Conservation (phyloP, 1,140 invertebrate species). For the Bombus waltoni region DNA sequence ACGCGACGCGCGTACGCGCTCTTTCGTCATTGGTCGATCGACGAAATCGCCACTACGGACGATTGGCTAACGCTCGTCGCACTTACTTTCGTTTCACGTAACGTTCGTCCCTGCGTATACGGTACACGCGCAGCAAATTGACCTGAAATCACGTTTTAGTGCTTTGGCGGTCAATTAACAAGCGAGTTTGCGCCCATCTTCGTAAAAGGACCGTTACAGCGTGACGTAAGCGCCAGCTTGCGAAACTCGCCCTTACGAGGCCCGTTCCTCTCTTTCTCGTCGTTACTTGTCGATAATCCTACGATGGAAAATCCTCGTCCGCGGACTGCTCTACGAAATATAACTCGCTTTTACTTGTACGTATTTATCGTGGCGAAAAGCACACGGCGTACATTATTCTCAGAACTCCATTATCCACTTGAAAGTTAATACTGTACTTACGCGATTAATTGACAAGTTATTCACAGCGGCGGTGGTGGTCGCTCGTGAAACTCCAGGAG, state of each 20-base stretch:
- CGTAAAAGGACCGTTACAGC: neutral
- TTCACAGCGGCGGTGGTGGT: too few species aligned
- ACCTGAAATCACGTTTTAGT: neutral
- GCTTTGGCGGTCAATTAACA: slow-evolving; percentile 16
- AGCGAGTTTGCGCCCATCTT: neutral
- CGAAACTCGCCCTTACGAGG: neutral
- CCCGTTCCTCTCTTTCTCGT: neutral
- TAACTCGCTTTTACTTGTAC: too few species aligned
- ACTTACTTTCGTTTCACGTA: slow-evolving; percentile 44
- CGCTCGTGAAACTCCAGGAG: too few species aligned
- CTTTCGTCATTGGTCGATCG: slow-evolving; percentile 29
- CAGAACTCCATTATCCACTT: too few species aligned
- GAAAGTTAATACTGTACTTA: too few species aligned
- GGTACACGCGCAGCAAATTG: slow-evolving; percentile 8
- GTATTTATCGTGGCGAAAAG: too few species aligned
- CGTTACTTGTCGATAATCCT: neutral
- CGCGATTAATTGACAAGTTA: too few species aligned
- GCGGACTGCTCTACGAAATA: too few species aligned
- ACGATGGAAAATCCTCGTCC: neutral
- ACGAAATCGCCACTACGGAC: slow-evolving; percentile 27
- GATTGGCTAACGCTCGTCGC: slow-evolving; percentile 6
- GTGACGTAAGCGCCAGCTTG: neutral
- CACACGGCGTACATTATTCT: too few species aligned
- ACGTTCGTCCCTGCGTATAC: neutral
- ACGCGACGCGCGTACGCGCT: neutral